Percentiles rank a stretch among this genome's conserved stretches.
phyloP scores from a whole-genome alignment of 2,888 invertebrate species.

The Elmis aenea region DNA sequence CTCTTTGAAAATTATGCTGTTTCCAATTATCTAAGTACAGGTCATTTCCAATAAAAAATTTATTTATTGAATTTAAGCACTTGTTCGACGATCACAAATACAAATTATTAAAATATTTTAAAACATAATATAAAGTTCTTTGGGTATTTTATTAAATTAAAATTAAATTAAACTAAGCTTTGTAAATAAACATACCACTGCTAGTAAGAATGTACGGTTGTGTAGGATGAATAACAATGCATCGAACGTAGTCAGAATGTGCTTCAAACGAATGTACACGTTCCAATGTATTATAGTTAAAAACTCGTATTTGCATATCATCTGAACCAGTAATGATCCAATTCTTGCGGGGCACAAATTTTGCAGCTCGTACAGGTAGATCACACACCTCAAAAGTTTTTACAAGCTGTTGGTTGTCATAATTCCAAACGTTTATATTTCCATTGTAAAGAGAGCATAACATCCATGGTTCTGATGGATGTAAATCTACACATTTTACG shows the following conservation, averaged over 20 bases:
- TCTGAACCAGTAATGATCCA: slow-evolving; percentile 98
- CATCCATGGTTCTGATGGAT: slow-evolving; percentile 98
- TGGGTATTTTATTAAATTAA: background rate
- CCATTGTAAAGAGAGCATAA: slow-evolving; percentile 97
- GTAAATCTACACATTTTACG: slow-evolving; percentile 96
- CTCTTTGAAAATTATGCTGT: no score
- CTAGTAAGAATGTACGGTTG: slow-evolving; percentile 95
- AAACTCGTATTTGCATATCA: slow-evolving; percentile 91
- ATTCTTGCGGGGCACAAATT: slow-evolving; percentile 95
- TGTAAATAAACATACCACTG: slow-evolving; percentile 66
- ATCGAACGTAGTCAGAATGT: slow-evolving; percentile 96
- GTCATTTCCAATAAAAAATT: no score
- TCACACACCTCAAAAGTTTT: slow-evolving; percentile 93
- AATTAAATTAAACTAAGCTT: background rate
- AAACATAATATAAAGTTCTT: background rate
- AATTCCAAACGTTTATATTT: slow-evolving; percentile 99
- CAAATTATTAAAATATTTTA: background rate
- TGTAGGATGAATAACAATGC: slow-evolving; percentile 94
- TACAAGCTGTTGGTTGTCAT: slow-evolving; percentile 88
- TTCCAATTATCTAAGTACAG: no score
- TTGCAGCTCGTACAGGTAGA: slow-evolving; percentile 91
- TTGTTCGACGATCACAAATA: no score
- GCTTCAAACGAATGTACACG: slow-evolving; percentile 95
- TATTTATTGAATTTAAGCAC: no score
- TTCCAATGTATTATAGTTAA: slow-evolving; percentile 98